A percentile compares a stretch with the other conserved stretches of the same genome.
phyloP scores from a whole-genome alignment of 2,888 invertebrate species.

The Carpatolechia fugitivella region DNA sequence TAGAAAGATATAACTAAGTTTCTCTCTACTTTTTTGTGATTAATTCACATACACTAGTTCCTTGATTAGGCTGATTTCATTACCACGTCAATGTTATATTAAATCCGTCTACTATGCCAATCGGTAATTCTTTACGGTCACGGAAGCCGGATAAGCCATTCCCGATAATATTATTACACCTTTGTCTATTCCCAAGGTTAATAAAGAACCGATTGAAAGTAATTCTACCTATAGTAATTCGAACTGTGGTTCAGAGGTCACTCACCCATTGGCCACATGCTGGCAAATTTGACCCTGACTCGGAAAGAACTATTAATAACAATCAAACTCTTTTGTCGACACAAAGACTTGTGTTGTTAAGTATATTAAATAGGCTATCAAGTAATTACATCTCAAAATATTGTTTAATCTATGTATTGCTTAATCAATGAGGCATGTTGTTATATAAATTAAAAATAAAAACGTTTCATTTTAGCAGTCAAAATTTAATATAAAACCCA shows the following conservation, averaged over 20 bases:
- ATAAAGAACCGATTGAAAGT: slow-evolving; percentile 47
- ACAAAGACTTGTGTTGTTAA: slow-evolving; percentile 22
- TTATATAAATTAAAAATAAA: background rate
- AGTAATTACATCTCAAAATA: slow-evolving; percentile 15
- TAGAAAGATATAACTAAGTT: too few relatives aligned
- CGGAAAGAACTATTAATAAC: slow-evolving; percentile 37
- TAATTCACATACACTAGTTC: too few relatives aligned
- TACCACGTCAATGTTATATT: background rate
- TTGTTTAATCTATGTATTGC: background rate
- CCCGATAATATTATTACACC: slow-evolving; percentile 26
- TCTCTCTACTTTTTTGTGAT: too few relatives aligned
- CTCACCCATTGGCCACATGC: slow-evolving; percentile 40
- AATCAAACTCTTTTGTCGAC: slow-evolving; percentile 45
- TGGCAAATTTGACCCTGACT: slow-evolving; percentile 36
- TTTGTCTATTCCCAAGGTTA: slow-evolving; percentile 43
- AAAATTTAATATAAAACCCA: too few relatives aligned
- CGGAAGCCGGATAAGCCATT: slow-evolving; percentile 50
- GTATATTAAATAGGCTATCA: slow-evolving; percentile 16
- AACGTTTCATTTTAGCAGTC: too few relatives aligned
- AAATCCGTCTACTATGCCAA: background rate
- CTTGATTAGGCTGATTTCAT: too few relatives aligned
- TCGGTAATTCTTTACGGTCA: slow-evolving; percentile 36
- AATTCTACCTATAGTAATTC: slow-evolving; percentile 31
- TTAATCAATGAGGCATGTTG: background rate
- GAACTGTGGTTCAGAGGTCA: slow-evolving; percentile 55